Conservation (phyloP, 2,797 vertebrate species). For the Sardinella longiceps region DNA sequence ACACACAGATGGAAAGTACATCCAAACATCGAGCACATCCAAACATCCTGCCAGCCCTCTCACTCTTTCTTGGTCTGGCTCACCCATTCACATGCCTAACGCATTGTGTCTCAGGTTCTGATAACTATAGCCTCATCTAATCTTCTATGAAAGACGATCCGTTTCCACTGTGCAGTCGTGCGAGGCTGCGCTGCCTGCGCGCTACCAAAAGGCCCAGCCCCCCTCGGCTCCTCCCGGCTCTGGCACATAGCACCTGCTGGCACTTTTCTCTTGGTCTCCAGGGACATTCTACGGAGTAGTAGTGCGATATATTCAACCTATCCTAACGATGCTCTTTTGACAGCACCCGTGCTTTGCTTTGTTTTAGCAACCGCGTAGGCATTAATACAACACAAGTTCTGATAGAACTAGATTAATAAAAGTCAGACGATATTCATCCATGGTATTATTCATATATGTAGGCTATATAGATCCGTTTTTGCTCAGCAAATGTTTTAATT, state of each 20-base stretch:
- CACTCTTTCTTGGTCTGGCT: conserved; percentile 21
- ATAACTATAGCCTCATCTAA: conserved; percentile 38
- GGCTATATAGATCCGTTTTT: not conserved
- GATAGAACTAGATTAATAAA: not conserved
- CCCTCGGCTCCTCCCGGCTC: not conserved
- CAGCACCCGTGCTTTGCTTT: not conserved
- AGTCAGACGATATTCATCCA: not conserved
- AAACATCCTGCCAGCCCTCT: not conserved
- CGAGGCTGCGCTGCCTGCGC: conserved; percentile 21
- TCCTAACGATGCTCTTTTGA: not conserved
- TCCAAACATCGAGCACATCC: not conserved
- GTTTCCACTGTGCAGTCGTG: conserved; percentile 26
- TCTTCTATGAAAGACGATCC: conserved; percentile 42
- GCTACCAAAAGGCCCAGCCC: not conserved
- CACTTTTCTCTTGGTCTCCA: not conserved
- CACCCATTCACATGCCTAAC: not conserved
- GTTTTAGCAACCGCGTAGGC: not conserved
- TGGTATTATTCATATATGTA: not conserved
- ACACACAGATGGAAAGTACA: not conserved
- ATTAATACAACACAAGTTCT: not conserved
- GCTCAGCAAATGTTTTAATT: not conserved
- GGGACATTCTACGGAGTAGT: not conserved
- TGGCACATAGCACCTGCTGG: conserved; percentile 23
- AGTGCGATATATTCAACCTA: not conserved
- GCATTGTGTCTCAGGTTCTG: conserved; percentile 6